Base-by-base conservation (phyloP, 2,888 invertebrate genomes). In the Athalia rosae region DNA sequence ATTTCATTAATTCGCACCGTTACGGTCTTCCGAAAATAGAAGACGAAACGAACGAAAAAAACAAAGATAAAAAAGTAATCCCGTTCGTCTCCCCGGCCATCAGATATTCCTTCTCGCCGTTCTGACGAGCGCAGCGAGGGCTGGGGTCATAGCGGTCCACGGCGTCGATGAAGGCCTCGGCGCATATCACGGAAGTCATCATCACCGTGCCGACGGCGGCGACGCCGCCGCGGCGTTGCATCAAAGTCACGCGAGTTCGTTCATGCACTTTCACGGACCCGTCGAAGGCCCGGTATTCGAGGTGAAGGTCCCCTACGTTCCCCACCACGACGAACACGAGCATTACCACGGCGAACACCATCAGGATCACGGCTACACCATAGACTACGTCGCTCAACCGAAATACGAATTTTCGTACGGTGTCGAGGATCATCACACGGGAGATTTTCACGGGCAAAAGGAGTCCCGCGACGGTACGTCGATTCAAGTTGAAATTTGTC, bases 391-490 rank as follows among this genome's bases (percentile, higher is more conserved):
- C 28, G 89, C 86, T 6, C 86, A 88, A 82, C 89, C 89, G 0
- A 88, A 86, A 80, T 89, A 89, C 77, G 79, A 89, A 64, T 89
- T 86, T 73, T 84, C 86, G 0, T 89, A 89, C 66, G 88, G 88
- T 8, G 87, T 89, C 13, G 85, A 89, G 80, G 89, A 89, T 79
- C 85, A 87, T 78, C 85, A 87, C 48, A 86, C 90, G 9, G 90
- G 90, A 8, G 90, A 91, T 81, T 87, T 87, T 80, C 90, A 91
- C 80, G 85, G 87, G 3, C 90, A 90, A 77, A 90, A 90, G 79
- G 91, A 91, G 80, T 82, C 84, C 4, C 87, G 90, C 45, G 90
- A 91, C 78, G 89, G 89, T 89, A 79, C 85, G 86, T 83, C 2
- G 28, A 28, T 28, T 28, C 28, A 28, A 28, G 28, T 28, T 28